phyloP scores from a whole-genome alignment of 2,113 vertebrate genomes.

The Myrmecobius fasciatus region DNA sequence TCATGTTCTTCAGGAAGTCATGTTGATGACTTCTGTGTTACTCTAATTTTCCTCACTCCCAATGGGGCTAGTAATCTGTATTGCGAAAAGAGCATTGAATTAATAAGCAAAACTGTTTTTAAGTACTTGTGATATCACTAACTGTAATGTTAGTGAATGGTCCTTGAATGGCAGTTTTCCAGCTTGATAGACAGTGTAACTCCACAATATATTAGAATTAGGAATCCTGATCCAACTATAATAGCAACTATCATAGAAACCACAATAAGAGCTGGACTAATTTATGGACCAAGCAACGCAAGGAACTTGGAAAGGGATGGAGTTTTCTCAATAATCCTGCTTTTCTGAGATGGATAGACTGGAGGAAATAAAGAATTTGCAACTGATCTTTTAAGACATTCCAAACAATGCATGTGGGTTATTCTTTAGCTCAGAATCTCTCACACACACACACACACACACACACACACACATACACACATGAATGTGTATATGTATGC shows the following conservation, averaged over 20 bases:
- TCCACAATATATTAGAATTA: background rate
- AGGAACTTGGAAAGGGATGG: background rate
- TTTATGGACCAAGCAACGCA: background rate
- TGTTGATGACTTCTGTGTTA: background rate
- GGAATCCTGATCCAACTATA: background rate
- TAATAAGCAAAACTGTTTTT: background rate
- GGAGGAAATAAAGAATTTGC: background rate
- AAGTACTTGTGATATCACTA: background rate
- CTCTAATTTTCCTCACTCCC: background rate
- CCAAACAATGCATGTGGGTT: background rate
- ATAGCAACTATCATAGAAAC: background rate
- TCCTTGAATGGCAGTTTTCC: background rate
- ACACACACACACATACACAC: too few species aligned
- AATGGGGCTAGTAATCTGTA: background rate
- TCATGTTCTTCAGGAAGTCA: background rate
- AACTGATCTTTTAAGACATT: background rate
- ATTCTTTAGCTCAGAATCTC: background rate
- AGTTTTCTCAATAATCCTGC: background rate
- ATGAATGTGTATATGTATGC: too few species aligned
- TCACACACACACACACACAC: too few species aligned
- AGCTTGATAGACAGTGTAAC: background rate
- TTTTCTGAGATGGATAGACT: background rate
- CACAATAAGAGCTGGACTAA: background rate
- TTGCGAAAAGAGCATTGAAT: background rate
- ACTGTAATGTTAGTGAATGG: background rate